phyloP scores from a whole-genome alignment of 2,888 invertebrate genomes.

The Galerucella nymphaeae region DNA sequence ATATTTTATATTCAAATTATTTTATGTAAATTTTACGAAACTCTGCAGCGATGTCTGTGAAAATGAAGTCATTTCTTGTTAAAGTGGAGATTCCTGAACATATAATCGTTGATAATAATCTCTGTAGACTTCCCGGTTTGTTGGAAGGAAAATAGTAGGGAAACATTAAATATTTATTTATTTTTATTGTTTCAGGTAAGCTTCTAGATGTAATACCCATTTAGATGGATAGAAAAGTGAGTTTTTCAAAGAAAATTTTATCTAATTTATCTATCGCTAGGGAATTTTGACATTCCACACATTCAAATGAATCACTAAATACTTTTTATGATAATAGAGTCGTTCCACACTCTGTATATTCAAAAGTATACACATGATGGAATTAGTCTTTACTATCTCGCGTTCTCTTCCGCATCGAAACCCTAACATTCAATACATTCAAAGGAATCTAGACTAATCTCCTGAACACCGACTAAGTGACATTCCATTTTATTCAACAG shows the following conservation, averaged over 20 bases:
- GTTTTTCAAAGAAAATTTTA: neutral
- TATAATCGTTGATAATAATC: neutral
- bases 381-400: too few species aligned
- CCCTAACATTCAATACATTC: neutral
- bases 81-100: neutral
- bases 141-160: neutral
- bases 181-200: slow-evolving; percentile 1
- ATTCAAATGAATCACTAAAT: too few species aligned
- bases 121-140: neutral
- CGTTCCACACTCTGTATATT: too few species aligned
- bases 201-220: neutral
- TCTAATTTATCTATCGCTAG: too few species aligned
- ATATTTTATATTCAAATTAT: slow-evolving; percentile 1
- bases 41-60: neutral
- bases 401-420: too few species aligned
- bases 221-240: neutral
- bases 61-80: neutral
- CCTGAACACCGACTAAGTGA: neutral
- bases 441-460: neutral
- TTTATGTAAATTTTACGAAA: neutral
- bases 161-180: neutral
- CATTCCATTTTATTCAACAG: neutral
- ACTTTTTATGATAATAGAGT: too few species aligned
- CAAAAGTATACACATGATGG: too few species aligned
- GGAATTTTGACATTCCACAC: too few species aligned